Evolutionary conservation across 2,888 invertebrate species (phyloP), one percentile per base, ranked within the genome.

Genomic region (Nemoura dubitans): DNA sequence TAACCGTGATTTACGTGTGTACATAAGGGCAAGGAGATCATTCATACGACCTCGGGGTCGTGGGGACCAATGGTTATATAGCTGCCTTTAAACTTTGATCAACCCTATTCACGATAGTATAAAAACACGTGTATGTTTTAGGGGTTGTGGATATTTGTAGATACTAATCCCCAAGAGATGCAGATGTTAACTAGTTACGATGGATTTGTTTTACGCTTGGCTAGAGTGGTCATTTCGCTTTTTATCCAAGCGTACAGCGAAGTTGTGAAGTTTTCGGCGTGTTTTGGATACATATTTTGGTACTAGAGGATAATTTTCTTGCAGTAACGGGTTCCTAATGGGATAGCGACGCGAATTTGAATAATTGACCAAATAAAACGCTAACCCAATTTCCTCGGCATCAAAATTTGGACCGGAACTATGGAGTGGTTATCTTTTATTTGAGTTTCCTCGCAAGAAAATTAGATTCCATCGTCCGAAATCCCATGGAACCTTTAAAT

Each of bases 1-100:
- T 78, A 78, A 78, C 78, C 5, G 28, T 78, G 78, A 78, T 78
- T 27, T 78, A 78, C 21, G 78, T 78, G 78, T 78, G 78, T 27
- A 78, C 28, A 28, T 26, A 78, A 28, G 78, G 28, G 26, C 78
- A 78, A 78, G 28, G 28, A 78, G 78, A 78, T 28, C 78, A 78
- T 78, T 78, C 78, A 27, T 78, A 28, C 27, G 25, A 78, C 28
- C 28, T 78, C 28, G 2, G 78, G 78, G 28, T 28, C 26, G 10
- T 27, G 26, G 78, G 78, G 78, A 78, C 78, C 78, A 16, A 78
- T 78, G 78, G 7, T n/a, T 78, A 7, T 36, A 36, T 59, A 59
- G 59, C 59, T 36, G 36, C 36, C 36, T 59, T 59, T 59, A 59
- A 21, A 59, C 59, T 59, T 59, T 59, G 59, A 59, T 59, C 14